Base-by-base conservation (phyloP, 2,888 invertebrate genomes). In the Peribatodes rhomboidaria region DNA sequence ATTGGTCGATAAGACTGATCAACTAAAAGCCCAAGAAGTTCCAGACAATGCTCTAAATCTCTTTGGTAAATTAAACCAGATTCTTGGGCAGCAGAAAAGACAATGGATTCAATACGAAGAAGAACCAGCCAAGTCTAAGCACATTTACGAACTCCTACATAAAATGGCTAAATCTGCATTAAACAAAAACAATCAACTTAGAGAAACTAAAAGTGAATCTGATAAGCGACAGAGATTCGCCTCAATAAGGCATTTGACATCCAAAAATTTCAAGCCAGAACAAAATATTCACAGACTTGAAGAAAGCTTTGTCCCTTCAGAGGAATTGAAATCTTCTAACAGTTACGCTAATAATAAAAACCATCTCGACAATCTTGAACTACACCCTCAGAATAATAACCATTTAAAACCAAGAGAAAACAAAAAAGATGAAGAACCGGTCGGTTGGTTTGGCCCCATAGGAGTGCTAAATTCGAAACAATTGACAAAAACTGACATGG, bases 401-500 rank as follows among this genome's bases (percentile, higher is more conserved):
- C 10, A 18, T 18, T 18, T 11, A 6, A 33, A 35, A 8, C 31
- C 10, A 35, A 50, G n/a, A 33, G 33, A 13, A 16, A 16, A 7
- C 35, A 35, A 35, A 50, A 50, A 50, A 11, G 33, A 33, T 11
- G 16, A 18, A 33, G 4, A 33, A 18, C 18, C 16, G 7, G 7
- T 18, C 6, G 50, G 27, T 18, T 27, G 16, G 37, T 49, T 58
- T 11, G 39, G 41, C 1, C 27, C 49, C n/a, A 13, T 57, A 9
- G 31, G 39, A 39, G 11, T 16, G 7, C 39, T 11, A 11, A 49
- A 49, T 49, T 46, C 37, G n/a, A 57, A 44, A 22, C 56, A 56
- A 20, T 46, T 46, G 0, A 18, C 2, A 20, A 35, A 50, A 35
- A 7, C 35, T 50, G 2, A 50, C 2, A 11, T 2, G 13, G 2